Base-by-base conservation (phyloP, 2,113 vertebrate species). In the Camelus bactrianus region DNA sequence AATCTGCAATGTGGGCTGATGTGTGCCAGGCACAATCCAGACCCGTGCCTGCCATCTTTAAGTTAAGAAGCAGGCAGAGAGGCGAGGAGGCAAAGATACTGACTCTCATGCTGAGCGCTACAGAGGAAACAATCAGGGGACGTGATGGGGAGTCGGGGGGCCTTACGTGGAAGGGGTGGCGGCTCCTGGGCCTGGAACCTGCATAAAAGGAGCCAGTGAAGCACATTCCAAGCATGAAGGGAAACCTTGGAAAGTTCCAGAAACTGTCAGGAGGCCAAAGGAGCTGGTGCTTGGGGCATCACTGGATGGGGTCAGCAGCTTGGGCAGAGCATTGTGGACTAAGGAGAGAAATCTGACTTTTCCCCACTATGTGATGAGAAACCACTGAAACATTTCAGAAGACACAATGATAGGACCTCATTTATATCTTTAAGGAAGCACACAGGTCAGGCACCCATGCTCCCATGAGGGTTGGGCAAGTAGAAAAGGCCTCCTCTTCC, bases 1-100 rank as follows among this genome's bases (percentile, higher is more conserved):
- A 24, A 16, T 2, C 30, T 5, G 2, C 42, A 48, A 1, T 2
- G 12, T 13, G 58, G 11, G 13, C 7, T 17, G 73, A 6, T 67
- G 15, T 0, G 2, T 67, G 42, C 38, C 28, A 26, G 75, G 2
- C 2, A 13, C 26, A 1, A 48, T 22, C 3, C 35, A 14, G 28
- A 83, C 42, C 28, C 35, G 16, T 3, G 7, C 17, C 72, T 58
- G 26, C 19, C 28, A 5, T 14, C 72, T 12, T 42, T 42, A 42
- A 42, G 38, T 42, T n/a, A 65, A 20, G n/a, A 50, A 80, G 56
- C 9, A 28, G 64, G 16, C 22, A 54, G 64, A 42, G 46, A 24
- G 5, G 26, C 2, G 1, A 54, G 17, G 65, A 48, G 70, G 30
- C 28, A 16, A 56, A 92, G 54, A 28, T 54, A n/a, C 46, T 35